phyloP scores from a whole-genome alignment of 53 echinoderm and acorn worm genomes.

The Luidia sarsii region DNA sequence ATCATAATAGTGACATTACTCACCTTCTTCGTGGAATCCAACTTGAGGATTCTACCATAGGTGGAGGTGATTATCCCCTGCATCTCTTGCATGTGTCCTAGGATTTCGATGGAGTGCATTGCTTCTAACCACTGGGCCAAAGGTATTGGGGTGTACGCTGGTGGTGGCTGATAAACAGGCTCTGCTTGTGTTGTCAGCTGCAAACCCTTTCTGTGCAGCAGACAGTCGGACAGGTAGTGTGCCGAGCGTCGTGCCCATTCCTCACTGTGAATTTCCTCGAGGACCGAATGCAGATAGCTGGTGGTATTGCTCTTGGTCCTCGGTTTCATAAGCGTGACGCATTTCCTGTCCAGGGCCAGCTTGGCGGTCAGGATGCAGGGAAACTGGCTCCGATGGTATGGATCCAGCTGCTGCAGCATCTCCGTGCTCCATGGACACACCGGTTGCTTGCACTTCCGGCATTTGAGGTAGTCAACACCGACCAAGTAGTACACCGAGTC shows the following conservation, averaged over 20 bases:
- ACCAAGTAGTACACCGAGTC: constrained; percentile 52
- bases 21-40: constrained; percentile 51
- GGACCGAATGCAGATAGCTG: constrained; percentile 46
- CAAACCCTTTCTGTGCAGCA: constrained; percentile 2
- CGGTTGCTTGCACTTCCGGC: constrained; percentile 45
- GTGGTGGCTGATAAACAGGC: constrained; percentile 13
- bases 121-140: constrained; percentile 61
- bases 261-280: constrained; percentile 61
- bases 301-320: constrained; percentile 43
- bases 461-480: constrained; percentile 32
- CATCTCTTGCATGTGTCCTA: constrained; percentile 12
- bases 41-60: constrained; percentile 44
- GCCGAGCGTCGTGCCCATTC: constrained; percentile 53
- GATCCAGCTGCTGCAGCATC: constrained; percentile 42
- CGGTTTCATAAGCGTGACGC: constrained; percentile 58
- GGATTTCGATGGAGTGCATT: constrained; percentile 11
- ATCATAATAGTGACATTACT: too few species aligned
- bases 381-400: constrained; percentile 44
- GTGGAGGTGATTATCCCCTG: constrained; percentile 37
- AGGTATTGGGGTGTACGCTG: constrained; percentile 30
- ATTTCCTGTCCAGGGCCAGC: constrained; percentile 58
- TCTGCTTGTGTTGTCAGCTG: too few species aligned
- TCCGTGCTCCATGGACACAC: constrained; percentile 49
- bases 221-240: constrained; percentile 46
- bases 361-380: constrained; percentile 31